Evolutionary conservation across 2,888 invertebrate genomes (phyloP).

Genomic region (Latrodectus elegans): DNA sequence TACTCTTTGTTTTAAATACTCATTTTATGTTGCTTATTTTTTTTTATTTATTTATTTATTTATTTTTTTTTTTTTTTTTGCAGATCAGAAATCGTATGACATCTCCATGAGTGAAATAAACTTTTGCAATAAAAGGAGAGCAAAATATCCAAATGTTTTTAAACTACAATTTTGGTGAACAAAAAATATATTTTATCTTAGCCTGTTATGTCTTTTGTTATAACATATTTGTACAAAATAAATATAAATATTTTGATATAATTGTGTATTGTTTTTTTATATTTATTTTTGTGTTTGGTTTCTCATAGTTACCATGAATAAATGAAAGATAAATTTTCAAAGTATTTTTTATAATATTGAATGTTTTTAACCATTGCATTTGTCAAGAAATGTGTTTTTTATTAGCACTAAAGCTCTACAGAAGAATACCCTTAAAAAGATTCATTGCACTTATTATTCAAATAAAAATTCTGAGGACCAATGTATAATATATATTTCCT

Average conservation of each 20-base stretch:
- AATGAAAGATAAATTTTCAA: no score
- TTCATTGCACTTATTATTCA: no score
- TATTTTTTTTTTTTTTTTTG: no score
- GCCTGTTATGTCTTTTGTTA: slow-evolving; percentile 59
- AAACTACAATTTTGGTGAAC: slow-evolving; percentile 32
- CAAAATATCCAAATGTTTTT: slow-evolving; percentile 54
- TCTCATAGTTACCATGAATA: not conserved
- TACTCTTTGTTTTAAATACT: no score
- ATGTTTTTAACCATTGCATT: no score
- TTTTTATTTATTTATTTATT: no score
- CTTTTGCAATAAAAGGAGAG: slow-evolving; percentile 51
- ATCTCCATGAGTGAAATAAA: slow-evolving; percentile 17
- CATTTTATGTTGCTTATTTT: slow-evolving; percentile 2
- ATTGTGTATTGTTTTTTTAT: not conserved
- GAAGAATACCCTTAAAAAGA: no score
- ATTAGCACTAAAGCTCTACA: no score
- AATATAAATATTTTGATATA: slow-evolving; percentile 56
- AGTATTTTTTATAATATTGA: no score
- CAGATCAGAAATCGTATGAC: slow-evolving; percentile 59
- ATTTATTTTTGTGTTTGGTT: not conserved
- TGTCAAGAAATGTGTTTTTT: no score
- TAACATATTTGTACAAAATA: slow-evolving; percentile 59
- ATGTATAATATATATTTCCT: no score
- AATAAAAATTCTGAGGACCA: no score
- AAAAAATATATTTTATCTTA: slow-evolving; percentile 58